Evolutionary conservation across 1,140 invertebrate species (phyloP).

Genomic region (Drosophila persimilis): DNA sequence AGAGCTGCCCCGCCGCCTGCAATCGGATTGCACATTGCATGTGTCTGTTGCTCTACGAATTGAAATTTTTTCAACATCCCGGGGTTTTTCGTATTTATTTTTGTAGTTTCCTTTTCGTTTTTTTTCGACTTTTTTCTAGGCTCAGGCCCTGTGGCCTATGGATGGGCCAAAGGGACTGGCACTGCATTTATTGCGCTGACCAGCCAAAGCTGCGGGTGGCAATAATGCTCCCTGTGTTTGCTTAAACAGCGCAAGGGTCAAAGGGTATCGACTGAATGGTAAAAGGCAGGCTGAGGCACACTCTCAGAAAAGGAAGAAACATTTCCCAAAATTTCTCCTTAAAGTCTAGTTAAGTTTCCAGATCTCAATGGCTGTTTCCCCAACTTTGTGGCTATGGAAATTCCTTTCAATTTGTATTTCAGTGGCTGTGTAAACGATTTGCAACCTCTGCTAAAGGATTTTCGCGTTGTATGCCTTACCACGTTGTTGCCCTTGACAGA

Average conservation of each 20-base stretch:
- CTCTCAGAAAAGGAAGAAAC: constrained; percentile 5
- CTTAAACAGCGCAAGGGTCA: constrained; percentile 22
- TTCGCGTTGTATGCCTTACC: too few species aligned
- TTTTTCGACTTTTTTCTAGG: background rate
- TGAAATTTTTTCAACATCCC: constrained; percentile 41
- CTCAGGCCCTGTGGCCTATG: constrained; percentile 8
- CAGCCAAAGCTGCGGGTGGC: constrained; percentile 53
- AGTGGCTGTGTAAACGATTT: constrained; percentile 23
- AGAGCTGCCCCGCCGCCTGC: constrained; percentile 16
- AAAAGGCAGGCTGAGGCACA: background rate
- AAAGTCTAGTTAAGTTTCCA: background rate
- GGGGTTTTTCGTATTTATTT: constrained; percentile 25
- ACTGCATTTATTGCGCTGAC: constrained; percentile 48
- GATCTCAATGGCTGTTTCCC: background rate
- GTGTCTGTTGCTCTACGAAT: constrained; percentile 34
- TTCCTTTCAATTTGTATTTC: constrained; percentile 3
- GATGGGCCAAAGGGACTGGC: constrained; percentile 26
- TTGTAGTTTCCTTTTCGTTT: constrained; percentile 7
- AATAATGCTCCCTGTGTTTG: constrained; percentile 61
- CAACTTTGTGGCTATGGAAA: constrained; percentile 1
- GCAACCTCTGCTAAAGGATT: constrained; percentile 16
- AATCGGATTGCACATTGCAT: constrained; percentile 23
- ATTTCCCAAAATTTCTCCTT: background rate
- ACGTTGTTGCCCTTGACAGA: constrained; percentile 46
- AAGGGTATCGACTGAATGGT: constrained; percentile 2